A percentile compares a stretch with the other conserved stretches of the same genome.
These are phyloP conservation scores for Campoplex capitator DNA, from an alignment of 2,888 invertebrate genomes.

Conservation along the genomic window DNA sequence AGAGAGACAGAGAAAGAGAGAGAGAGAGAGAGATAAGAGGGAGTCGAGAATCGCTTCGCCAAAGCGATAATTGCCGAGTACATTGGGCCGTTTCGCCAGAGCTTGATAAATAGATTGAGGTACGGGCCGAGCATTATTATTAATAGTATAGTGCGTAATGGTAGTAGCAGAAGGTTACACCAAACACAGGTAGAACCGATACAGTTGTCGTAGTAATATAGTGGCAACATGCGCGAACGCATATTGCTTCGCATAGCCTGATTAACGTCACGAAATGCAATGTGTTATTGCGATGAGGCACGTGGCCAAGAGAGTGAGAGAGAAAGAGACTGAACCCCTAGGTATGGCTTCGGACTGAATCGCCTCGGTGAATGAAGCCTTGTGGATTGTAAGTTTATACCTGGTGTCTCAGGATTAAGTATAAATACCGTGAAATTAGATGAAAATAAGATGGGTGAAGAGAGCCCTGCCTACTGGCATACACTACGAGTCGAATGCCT, in stretches of 20 bases:
- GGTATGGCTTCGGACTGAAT: conserved; percentile 14
- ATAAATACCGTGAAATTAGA: neutral
- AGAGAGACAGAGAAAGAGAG: neutral
- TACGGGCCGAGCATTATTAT: conserved; percentile 66
- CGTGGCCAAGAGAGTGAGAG: conserved; percentile 61
- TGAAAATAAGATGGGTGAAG: neutral
- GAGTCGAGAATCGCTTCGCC: conserved; percentile 53
- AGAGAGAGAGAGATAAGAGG: neutral
- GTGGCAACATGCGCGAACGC: conserved; percentile 69
- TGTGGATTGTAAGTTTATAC: conserved; percentile 20
- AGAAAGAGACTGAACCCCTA: conserved; percentile 12
- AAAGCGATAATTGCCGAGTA: conserved; percentile 74
- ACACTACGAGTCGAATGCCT: neutral
- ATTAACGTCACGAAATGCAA: conserved; percentile 79
- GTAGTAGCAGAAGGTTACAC: conserved; percentile 23
- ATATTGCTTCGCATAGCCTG: conserved; percentile 78
- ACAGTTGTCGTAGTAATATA: conserved; percentile 24
- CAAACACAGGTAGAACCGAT: conserved; percentile 3
- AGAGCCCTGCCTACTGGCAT: too few relatives aligned
- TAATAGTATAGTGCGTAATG: conserved; percentile 49
- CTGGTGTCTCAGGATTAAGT: neutral
- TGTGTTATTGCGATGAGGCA: conserved; percentile 75
- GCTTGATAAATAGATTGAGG: conserved; percentile 79
- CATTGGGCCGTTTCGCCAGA: conserved; percentile 35
- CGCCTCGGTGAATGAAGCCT: conserved; percentile 42